Conservation (phyloP, 1,140 invertebrate genomes). For the Pentalonia nigronervosa region DNA sequence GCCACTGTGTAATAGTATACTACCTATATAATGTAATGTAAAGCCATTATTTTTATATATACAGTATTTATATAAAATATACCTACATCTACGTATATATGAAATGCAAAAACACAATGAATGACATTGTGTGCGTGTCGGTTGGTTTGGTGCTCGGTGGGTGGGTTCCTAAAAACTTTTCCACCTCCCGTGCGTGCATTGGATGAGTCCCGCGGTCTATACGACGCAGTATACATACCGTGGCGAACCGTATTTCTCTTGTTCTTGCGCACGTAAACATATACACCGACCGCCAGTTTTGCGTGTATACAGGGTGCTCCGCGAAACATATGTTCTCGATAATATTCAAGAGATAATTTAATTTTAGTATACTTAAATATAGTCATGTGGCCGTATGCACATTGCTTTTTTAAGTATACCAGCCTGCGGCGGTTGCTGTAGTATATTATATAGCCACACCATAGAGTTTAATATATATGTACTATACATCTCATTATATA, state of each 20-base stretch:
- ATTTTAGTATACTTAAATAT: no score
- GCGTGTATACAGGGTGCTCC: background rate
- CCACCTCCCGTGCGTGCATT: constrained; percentile 52
- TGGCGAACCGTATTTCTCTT: background rate
- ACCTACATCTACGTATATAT: background rate
- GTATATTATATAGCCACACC: background rate
- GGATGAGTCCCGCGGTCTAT: constrained; percentile 34
- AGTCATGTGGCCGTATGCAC: no score
- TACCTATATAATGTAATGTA: no score
- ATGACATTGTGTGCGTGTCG: constrained; percentile 51
- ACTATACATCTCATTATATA: no score
- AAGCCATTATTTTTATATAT: no score
- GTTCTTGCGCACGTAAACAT: background rate
- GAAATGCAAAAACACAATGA: constrained; percentile 44
- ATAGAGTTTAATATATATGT: background rate
- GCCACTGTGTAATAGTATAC: no score
- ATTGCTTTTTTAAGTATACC: background rate
- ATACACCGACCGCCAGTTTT: background rate
- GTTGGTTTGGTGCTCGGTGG: constrained; percentile 48
- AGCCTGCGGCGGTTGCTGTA: background rate
- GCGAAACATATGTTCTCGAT: background rate
- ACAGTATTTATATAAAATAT: background rate
- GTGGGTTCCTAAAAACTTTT: constrained; percentile 55
- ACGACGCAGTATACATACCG: background rate
- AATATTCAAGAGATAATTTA: background rate